A percentile compares a stretch with the other conserved stretches of the same genome.
phyloP scores from a whole-genome alignment of 2,888 invertebrate species.

The Chalcis sispes region DNA sequence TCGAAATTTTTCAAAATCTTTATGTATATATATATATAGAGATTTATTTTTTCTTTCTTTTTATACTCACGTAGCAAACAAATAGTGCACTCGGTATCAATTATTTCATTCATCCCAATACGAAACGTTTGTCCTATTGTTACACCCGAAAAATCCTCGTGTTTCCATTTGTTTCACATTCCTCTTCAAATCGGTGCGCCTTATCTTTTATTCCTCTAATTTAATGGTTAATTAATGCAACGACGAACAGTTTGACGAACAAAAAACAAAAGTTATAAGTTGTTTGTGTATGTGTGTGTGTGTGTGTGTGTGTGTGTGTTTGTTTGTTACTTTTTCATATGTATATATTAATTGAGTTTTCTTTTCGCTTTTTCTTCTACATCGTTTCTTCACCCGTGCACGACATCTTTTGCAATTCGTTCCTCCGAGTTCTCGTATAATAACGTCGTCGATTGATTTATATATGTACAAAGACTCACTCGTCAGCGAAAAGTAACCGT shows the following conservation, averaged over 20 bases:
- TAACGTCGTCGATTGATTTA: constrained; percentile 12
- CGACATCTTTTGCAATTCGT: constrained; percentile 27
- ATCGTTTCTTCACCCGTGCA: constrained; percentile 28
- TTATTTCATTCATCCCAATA: constrained; percentile 27
- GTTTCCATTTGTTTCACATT: constrained; percentile 9
- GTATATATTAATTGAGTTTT: too few relatives aligned
- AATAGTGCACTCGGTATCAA: constrained; percentile 47
- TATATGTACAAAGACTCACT: constrained; percentile 49
- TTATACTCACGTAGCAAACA: constrained; percentile 28
- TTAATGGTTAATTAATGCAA: constrained; percentile 34
- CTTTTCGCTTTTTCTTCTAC: too few relatives aligned
- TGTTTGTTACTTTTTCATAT: too few relatives aligned
- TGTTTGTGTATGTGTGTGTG: too few relatives aligned
- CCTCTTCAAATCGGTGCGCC: constrained; percentile 17
- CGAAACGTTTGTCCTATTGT: constrained; percentile 41
- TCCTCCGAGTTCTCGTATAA: constrained; percentile 36
- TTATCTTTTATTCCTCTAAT: constrained; percentile 21
- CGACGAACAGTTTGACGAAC: constrained; percentile 41
- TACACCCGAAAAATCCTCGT: constrained; percentile 24
- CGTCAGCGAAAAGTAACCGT: constrained; percentile 27
- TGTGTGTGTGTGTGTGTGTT: too few relatives aligned
- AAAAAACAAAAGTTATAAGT: constrained; percentile 42
- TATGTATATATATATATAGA: constrained; percentile 22
- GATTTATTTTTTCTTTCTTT: constrained; percentile 6
- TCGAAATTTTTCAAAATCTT: constrained; percentile 25